These are phyloP conservation scores for Branchipolynoe longqiensis DNA, from an alignment of 2,888 invertebrate genomes.

Conservation along the genomic window DNA sequence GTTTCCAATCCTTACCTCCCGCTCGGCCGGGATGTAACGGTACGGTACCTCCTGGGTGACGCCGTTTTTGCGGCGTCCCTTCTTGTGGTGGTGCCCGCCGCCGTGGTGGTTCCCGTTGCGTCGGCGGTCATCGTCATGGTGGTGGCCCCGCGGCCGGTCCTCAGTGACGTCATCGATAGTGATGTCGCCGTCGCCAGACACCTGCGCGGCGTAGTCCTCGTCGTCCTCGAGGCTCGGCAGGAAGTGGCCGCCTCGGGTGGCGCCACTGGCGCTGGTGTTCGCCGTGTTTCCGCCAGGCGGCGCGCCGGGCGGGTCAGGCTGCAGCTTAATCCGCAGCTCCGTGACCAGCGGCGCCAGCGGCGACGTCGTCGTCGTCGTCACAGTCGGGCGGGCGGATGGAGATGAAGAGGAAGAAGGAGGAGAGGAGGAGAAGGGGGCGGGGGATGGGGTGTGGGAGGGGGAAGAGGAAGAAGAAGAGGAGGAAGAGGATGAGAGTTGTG, in stretches of 20 bases:
- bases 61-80: slow-evolving; percentile 42
- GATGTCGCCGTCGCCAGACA: slow-evolving; percentile 39
- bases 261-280: neutral
- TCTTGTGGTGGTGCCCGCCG: slow-evolving; percentile 43
- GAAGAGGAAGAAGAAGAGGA: too few species aligned
- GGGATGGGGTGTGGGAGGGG: neutral
- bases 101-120: neutral
- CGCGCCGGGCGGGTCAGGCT: slow-evolving; percentile 9
- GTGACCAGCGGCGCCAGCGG: neutral
- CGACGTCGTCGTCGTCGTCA: neutral
- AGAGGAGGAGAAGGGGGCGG: neutral
- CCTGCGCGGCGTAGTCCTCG: slow-evolving; percentile 40
- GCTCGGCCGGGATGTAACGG: slow-evolving; percentile 41
- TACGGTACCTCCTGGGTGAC: slow-evolving; percentile 43
- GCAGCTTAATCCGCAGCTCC: slow-evolving; percentile 1
- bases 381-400: neutral
- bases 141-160: slow-evolving; percentile 15
- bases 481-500: too few species aligned
- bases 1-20: slow-evolving; percentile 53
- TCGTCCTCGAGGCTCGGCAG: slow-evolving; percentile 43
- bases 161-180: slow-evolving; percentile 41
- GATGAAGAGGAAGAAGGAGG: neutral
- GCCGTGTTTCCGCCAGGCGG: neutral
- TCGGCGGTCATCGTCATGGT: neutral
- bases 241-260: slow-evolving; percentile 8